Base-by-base conservation (phyloP, 2,888 invertebrate species). In the Drosophila mimica region DNA sequence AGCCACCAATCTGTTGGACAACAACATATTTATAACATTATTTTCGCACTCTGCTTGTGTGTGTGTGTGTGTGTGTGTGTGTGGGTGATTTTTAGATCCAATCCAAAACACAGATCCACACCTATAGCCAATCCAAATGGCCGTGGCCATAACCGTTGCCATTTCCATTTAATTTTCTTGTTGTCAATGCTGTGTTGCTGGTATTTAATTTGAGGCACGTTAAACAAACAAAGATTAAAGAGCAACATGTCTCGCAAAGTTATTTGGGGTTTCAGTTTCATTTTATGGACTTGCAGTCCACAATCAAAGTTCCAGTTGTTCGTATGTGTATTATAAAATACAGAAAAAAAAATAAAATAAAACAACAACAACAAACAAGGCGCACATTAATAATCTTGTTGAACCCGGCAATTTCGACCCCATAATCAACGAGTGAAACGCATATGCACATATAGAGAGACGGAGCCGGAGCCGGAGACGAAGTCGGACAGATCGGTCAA, bases 301-400 rank as follows among this genome's bases (percentile, higher is more conserved):
- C 62, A 52, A 38, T 53, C 54, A 58, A 58, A 57, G 51, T 62
- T 76, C 49, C 70, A 66, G 57, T 75, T 75, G 52, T 36, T 33
- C 61, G 52, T 51, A 61, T 60, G 33, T 31, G 36, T 52, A 59
- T 43, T 30, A 57, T 28, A 66, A 46, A 46, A n/a, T n/a, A n/a
- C n/a, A 65, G 61, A 38, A 74, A 70, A 15, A 8, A 28, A 30
- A n/a, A 0, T 40, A 48, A 5, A 52, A 43, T n/a, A 53, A 43
- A 61, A 49, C 31, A 60, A 40, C 43, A 38, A 28, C 34, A 66
- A 51, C 51, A 74, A 28, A 48, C 71, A 70, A 85, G 89, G 84
- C 89, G 87, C 89, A 88, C 86, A 87, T 87, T 87, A 87, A 87
- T 87, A 87, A 87, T 87, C 86, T 87, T 87, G 86, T 89, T 87